phyloP scores from a whole-genome alignment of 2,113 vertebrate genomes.

The Bufo gargarizans region DNA sequence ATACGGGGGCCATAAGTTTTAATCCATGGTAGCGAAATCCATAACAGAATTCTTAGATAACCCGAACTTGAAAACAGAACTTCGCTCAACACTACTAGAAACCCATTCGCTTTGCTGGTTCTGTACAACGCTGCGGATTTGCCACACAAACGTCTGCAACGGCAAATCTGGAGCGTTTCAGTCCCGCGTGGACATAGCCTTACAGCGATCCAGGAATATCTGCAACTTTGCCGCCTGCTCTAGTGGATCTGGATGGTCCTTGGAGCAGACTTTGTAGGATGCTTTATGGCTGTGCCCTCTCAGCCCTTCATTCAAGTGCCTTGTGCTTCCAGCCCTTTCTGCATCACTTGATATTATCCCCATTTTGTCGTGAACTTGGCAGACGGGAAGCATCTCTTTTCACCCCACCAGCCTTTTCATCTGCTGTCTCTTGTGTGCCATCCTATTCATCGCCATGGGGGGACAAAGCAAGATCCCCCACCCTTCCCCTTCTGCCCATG shows the following conservation, averaged over 20 bases:
- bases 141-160: too few relatives aligned
- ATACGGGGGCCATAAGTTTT: too few relatives aligned
- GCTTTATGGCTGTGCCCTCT: background rate
- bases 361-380: constrained; percentile 47
- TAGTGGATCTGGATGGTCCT: background rate
- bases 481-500: constrained; percentile 9
- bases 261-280: background rate
- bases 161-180: too few relatives aligned
- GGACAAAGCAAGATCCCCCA: constrained; percentile 7
- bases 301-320: constrained; percentile 1
- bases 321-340: constrained; percentile 3
- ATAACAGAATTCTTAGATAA: too few relatives aligned
- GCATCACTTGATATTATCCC: background rate
- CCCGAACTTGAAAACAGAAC: too few relatives aligned
- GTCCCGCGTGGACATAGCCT: too few relatives aligned
- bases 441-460: constrained; percentile 50
- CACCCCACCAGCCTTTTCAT: constrained; percentile 29
- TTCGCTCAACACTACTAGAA: too few relatives aligned
- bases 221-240: too few relatives aligned
- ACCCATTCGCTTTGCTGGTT: too few relatives aligned
- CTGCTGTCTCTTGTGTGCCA: constrained; percentile 50
- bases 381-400: background rate
- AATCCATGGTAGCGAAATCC: too few relatives aligned
- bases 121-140: too few relatives aligned
- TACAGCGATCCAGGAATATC: too few relatives aligned